Conservation (phyloP, 2,797 vertebrate species). For the Scarus forsteni region DNA sequence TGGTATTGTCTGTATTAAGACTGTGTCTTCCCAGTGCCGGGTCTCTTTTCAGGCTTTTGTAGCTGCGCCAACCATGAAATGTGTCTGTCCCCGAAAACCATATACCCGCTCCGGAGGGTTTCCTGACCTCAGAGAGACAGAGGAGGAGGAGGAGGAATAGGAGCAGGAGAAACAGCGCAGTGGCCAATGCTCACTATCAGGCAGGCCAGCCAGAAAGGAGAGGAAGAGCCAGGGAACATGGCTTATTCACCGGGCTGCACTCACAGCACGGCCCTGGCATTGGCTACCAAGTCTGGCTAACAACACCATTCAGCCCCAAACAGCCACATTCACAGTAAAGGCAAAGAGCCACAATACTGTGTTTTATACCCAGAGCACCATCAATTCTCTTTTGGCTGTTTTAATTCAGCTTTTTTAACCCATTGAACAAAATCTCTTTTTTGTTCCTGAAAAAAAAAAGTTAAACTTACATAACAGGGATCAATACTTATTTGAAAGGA, state of each 20-base stretch:
- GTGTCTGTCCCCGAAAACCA: slow-evolving; percentile 79
- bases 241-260: slow-evolving; percentile 74
- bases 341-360: slow-evolving; percentile 38
- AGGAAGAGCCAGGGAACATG: slow-evolving; percentile 66
- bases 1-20: slow-evolving; percentile 79
- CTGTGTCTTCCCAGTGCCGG: slow-evolving; percentile 80
- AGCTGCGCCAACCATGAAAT: slow-evolving; percentile 80
- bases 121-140: slow-evolving; percentile 71
- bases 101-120: slow-evolving; percentile 78
- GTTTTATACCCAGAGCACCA: slow-evolving; percentile 33
- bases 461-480: background rate
- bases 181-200: slow-evolving; percentile 63
- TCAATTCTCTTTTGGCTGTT: slow-evolving; percentile 29
- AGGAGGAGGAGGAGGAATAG: slow-evolving; percentile 58
- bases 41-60: slow-evolving; percentile 81
- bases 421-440: slow-evolving; percentile 6
- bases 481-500: slow-evolving; percentile 34
- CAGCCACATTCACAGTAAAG: slow-evolving; percentile 43
- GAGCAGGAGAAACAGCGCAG: slow-evolving; percentile 58
- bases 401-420: slow-evolving; percentile 13
- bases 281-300: slow-evolving; percentile 61
- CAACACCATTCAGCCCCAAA: slow-evolving; percentile 48
- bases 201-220: slow-evolving; percentile 65
- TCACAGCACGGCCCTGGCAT: slow-evolving; percentile 76
- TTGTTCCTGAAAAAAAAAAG: slow-evolving; percentile 30